Conservation (phyloP, 2,888 invertebrate genomes). For the Amphipoea lucens region DNA sequence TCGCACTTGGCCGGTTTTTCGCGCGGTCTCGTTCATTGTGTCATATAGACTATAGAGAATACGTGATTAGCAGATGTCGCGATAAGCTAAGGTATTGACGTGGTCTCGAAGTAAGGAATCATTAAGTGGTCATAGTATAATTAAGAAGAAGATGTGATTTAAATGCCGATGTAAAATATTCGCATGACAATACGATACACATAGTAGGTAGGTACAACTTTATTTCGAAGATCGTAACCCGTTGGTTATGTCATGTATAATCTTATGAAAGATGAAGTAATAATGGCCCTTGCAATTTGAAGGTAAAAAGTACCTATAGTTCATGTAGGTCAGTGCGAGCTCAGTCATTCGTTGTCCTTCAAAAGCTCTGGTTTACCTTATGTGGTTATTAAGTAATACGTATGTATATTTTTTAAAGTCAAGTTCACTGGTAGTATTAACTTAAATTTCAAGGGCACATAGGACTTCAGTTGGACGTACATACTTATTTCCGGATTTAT, state of each 20-base stretch:
- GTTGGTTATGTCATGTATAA: slow-evolving; percentile 14
- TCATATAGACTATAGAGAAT: neutral
- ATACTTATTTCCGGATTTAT: neutral
- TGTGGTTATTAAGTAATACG: slow-evolving; percentile 16
- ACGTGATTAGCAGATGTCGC: neutral
- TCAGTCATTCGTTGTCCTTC: slow-evolving; percentile 22
- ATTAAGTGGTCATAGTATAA: neutral
- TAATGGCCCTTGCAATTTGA: slow-evolving; percentile 22
- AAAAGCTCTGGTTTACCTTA: slow-evolving; percentile 24
- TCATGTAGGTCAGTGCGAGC: slow-evolving; percentile 41
- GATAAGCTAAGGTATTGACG: neutral
- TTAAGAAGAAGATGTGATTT: neutral
- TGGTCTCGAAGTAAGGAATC: no score
- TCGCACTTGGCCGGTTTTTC: no score
- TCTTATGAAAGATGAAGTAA: slow-evolving; percentile 19
- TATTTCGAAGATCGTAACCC: slow-evolving; percentile 18
- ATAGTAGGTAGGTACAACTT: neutral
- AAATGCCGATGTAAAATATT: slow-evolving; percentile 4
- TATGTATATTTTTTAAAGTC: slow-evolving; percentile 40
- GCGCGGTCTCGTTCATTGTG: neutral
- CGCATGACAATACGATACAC: neutral
- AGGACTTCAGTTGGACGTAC: neutral
- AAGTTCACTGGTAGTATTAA: slow-evolving; percentile 41
- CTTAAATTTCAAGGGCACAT: slow-evolving; percentile 1
- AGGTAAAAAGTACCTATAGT: slow-evolving; percentile 8